Base-by-base conservation (phyloP, 1,140 invertebrate species). In the Bombus soroeensis region DNA sequence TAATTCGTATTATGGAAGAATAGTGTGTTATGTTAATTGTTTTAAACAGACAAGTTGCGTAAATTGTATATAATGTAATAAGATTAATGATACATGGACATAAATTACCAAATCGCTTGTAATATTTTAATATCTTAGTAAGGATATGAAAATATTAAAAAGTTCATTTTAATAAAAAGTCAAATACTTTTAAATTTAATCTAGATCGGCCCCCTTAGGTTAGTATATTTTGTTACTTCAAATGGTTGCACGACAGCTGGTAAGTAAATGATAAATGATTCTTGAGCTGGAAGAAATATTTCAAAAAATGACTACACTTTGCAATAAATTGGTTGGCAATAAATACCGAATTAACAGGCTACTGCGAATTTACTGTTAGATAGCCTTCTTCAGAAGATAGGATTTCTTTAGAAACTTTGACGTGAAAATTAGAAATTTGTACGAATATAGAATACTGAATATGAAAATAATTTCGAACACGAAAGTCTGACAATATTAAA, bases 11-110 rank as follows among this genome's bases (percentile, higher is more conserved):
- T 25, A 18, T 57, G 43, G 25, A 39, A n/a, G 2, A 25, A 37
- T 70, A 25, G 4, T 6, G 53, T 62, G 32, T 75, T 75, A 15
- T n/a, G 1, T 34, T 34, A 43, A 70, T 39, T 57, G 39, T 18
- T 28, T 72, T 13, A 43, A 37, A 47, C 13, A 41, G 8, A n/a
- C 15, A 18, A 59, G 10, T 32, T 10, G 25, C 22, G 2, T 41
- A 37, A 12, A 70, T 37, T 85, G 77, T 80, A 72, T 28, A 80
- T 53, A 73, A 62, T 73, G 34, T 73, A 85, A 62, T 72, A 47
- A 73, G 72, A 10, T 62, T 41, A 34, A 2, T 25, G 34, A 78
- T 47, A 57, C 10, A 3, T 18, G 28, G 6, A 18, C 18, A 34
- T 59, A 76, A 78, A 47, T 47, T 22, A 70, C 34, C n/a, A 59